Conservation (phyloP, 2,797 vertebrate genomes). For the Hydrocynus forskahlii region DNA sequence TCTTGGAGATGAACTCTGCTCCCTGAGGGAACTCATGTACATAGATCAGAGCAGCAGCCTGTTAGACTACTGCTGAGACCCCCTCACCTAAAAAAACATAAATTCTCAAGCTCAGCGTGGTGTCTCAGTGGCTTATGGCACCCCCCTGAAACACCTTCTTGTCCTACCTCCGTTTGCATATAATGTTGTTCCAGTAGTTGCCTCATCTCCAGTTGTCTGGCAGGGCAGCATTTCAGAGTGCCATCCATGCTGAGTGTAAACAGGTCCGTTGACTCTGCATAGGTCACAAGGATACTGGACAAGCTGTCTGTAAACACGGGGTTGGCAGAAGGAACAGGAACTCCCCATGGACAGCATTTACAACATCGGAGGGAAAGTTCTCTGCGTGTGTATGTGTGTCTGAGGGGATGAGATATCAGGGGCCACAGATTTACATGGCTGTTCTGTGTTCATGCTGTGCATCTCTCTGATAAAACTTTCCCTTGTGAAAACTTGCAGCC, state of each 20-base stretch:
- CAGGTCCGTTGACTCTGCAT: constrained; percentile 67
- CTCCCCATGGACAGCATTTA: constrained; percentile 68
- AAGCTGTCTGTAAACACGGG: constrained; percentile 74
- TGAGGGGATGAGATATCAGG: constrained; percentile 65
- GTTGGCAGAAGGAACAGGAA: constrained; percentile 69
- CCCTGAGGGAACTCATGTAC: constrained; percentile 60
- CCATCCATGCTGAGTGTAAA: constrained; percentile 68
- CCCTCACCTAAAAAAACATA: constrained; percentile 18
- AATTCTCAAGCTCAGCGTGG: background rate
- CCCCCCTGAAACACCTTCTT: background rate
- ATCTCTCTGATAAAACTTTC: constrained; percentile 57
- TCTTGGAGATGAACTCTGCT: constrained; percentile 66
- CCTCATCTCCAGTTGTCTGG: constrained; percentile 51
- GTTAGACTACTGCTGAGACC: constrained; percentile 28
- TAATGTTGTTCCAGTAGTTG: constrained; percentile 17
- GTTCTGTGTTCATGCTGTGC: constrained; percentile 60
- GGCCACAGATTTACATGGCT: constrained; percentile 59
- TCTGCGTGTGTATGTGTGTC: constrained; percentile 10
- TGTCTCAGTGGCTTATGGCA: background rate
- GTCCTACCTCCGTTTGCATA: background rate
- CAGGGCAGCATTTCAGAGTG: constrained; percentile 58
- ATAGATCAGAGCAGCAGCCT: constrained; percentile 58
- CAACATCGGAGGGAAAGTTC: constrained; percentile 26
- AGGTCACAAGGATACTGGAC: constrained; percentile 67
- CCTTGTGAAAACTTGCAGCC: constrained; percentile 26